Evolutionary conservation across 2,888 invertebrate genomes (phyloP).

Genomic region (Aspidiotus rigidus): DNA sequence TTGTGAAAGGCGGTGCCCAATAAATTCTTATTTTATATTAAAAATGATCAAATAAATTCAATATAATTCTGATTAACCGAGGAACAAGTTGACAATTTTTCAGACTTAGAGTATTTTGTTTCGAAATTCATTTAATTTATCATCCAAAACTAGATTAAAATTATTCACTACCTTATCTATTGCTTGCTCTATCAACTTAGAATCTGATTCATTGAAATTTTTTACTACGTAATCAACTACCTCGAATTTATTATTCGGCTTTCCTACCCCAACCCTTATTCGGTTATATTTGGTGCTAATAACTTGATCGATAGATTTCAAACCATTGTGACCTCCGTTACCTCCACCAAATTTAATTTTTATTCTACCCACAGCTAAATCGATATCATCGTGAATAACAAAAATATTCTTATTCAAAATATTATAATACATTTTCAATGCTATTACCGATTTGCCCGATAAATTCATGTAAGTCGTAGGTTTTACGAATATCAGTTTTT

Average conservation of each 20-base stretch:
- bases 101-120: background rate
- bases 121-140: background rate
- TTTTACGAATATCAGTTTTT: slow-evolving; percentile 9
- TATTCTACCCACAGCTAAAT: background rate
- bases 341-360: slow-evolving; percentile 11
- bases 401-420: background rate
- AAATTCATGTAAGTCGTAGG: slow-evolving; percentile 19
- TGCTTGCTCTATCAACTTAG: background rate
- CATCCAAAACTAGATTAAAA: background rate
- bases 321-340: slow-evolving; percentile 15
- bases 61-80: no score
- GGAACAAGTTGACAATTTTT: no score
- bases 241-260: background rate
- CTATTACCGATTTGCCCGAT: slow-evolving; percentile 5
- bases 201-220: background rate
- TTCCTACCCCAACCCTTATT: slow-evolving; percentile 6
- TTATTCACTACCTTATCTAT: slow-evolving; percentile 2
- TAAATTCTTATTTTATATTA: no score
- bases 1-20: no score
- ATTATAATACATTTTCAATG: slow-evolving; percentile 7
- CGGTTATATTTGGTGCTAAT: background rate
- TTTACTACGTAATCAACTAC: slow-evolving; percentile 1
- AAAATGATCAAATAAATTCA: no score
- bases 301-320: background rate
- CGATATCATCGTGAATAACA: slow-evolving; percentile 16